These are phyloP conservation scores for Monoplex corrugatus DNA, from an alignment of 2,888 invertebrate species.

Conservation along the genomic window DNA sequence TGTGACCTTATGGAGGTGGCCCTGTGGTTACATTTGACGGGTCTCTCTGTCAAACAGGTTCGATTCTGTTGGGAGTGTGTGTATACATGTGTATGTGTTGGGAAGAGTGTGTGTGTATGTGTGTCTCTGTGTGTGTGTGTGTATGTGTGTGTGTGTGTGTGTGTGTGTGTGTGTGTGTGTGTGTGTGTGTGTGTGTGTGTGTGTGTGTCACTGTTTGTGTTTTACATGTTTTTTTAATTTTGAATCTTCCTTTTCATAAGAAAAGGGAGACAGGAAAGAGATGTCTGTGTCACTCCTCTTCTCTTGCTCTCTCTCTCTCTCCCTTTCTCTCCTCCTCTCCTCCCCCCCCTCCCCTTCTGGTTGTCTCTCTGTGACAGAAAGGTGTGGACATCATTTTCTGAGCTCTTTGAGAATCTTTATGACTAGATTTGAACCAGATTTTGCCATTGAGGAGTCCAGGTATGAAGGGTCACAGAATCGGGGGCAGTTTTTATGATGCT, in stretches of 20 bases:
- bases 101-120: background rate
- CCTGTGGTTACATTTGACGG: constrained; percentile 1
- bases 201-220: too few relatives aligned
- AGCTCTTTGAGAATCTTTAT: too few relatives aligned
- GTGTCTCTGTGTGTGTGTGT: background rate
- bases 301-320: background rate
- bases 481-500: too few relatives aligned
- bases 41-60: constrained; percentile 15
- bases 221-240: too few relatives aligned
- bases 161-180: background rate
- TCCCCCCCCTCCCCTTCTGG: background rate
- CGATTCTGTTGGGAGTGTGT: background rate
- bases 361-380: too few relatives aligned
- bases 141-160: background rate
- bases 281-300: background rate
- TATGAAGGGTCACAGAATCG: too few relatives aligned
- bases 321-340: background rate
- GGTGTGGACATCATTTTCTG: too few relatives aligned
- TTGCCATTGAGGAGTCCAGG: too few relatives aligned
- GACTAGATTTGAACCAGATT: too few relatives aligned
- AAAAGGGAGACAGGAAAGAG: too few relatives aligned
- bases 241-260: too few relatives aligned
- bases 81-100: background rate
- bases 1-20: constrained; percentile 23
- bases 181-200: background rate